Evolutionary conservation across 2,113 vertebrate species (phyloP).

Genomic region (Narcine bancroftii): DNA sequence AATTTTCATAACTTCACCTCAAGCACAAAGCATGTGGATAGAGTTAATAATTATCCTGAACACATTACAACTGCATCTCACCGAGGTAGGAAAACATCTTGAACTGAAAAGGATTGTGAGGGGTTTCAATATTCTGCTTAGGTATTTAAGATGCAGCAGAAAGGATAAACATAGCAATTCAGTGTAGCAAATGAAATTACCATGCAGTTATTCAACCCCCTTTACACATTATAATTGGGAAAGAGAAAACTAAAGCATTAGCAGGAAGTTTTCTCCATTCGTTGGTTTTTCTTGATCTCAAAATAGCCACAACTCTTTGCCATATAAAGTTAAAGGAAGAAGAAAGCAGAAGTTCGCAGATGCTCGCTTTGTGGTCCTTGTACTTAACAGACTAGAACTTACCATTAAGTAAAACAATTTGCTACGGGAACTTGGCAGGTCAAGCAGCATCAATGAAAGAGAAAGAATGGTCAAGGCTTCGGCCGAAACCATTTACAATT

Average conservation of each 20-base stretch:
- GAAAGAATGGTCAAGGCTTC: too few relatives aligned
- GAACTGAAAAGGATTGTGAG: background rate
- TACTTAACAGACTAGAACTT: background rate
- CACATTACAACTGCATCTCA: background rate
- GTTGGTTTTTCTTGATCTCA: background rate
- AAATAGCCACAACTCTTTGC: background rate
- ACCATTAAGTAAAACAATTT: too few relatives aligned
- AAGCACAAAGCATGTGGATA: background rate
- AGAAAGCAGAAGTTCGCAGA: background rate
- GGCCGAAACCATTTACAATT: too few relatives aligned
- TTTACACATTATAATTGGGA: too few relatives aligned
- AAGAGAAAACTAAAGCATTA: background rate
- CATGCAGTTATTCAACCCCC: background rate
- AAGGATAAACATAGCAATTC: background rate
- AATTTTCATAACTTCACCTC: background rate
- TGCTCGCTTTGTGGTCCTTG: background rate
- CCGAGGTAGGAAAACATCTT: background rate
- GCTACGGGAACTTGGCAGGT: too few relatives aligned
- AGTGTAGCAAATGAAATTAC: background rate
- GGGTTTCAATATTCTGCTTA: background rate
- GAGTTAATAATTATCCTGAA: background rate
- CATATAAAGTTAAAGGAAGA: background rate
- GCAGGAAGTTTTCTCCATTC: background rate
- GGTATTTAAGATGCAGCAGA: background rate
- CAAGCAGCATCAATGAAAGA: too few relatives aligned